Percentiles rank a stretch among this genome's conserved stretches.
These are phyloP conservation scores for Pseudobourletiella spinata DNA, from an alignment of 1,140 invertebrate genomes.

Conservation along the genomic window DNA sequence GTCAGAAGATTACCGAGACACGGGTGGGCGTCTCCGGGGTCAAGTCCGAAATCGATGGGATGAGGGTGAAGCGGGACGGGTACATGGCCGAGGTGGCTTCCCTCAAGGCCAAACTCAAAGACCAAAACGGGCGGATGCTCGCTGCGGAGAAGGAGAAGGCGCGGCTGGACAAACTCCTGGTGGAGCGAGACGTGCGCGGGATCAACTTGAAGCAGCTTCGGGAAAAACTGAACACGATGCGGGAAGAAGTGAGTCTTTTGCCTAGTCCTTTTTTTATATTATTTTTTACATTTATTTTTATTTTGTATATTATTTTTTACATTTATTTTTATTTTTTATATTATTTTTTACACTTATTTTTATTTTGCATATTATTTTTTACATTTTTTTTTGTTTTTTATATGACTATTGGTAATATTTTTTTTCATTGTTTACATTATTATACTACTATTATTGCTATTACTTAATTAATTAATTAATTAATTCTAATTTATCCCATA, in stretches of 20 bases:
- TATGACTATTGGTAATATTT: too few species aligned
- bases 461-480: too few species aligned
- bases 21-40: slow-evolving; percentile 79
- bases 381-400: too few species aligned
- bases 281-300: too few species aligned
- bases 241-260: slow-evolving; percentile 48
- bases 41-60: slow-evolving; percentile 91
- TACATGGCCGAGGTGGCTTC: slow-evolving; percentile 82
- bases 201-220: slow-evolving; percentile 74
- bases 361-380: too few species aligned
- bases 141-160: slow-evolving; percentile 72
- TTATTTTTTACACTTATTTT: too few species aligned
- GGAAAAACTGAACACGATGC: slow-evolving; percentile 58
- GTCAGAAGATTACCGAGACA: slow-evolving; percentile 77
- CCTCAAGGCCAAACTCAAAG: slow-evolving; percentile 72
- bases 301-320: too few species aligned
- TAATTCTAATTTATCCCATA: too few species aligned
- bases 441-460: too few species aligned
- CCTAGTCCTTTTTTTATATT: not conserved
- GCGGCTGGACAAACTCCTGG: slow-evolving; percentile 57
- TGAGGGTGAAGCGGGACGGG: slow-evolving; percentile 79
- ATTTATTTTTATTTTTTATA: too few species aligned
- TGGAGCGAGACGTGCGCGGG: slow-evolving; percentile 55
- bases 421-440: too few species aligned
- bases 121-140: slow-evolving; percentile 65